Evolutionary conservation across 2,888 invertebrate genomes (phyloP), one percentile per base, ranked within the genome.

Genomic region (Erynnis tages): DNA sequence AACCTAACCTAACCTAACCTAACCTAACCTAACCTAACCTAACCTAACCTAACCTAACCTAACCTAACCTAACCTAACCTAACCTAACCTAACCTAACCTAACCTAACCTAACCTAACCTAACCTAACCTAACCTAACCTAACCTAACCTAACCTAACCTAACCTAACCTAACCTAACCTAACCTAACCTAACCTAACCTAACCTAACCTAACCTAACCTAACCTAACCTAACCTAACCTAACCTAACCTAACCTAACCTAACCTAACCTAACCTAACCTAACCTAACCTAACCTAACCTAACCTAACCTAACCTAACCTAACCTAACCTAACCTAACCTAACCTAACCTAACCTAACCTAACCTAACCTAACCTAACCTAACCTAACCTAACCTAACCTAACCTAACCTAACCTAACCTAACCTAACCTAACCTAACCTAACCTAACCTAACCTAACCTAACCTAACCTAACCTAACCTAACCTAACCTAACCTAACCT

Each of bases 391-490:
- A 30, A 30, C 30, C 30, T 11, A 30, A 30, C 30, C 30, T 11
- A 30, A 30, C 30, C 30, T 11, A 30, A 30, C 30, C 30, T 11
- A 53, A 53, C 53, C 46, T 41, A 54, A 47, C 53, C 53, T 45
- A 53, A 53, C 52, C 49, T 41, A 49, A 49, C 49, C 49, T 41
- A 49, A 49, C 49, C 49, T 41, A 49, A 32, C 45, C 45, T 34
- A 45, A 44, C 45, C 45, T 23, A 45, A 45, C 45, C 48, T 27
- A 48, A 48, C 48, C 48, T 38, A 48, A 48, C 48, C 48, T 27
- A 48, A 49, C 49, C 49, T 41, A 49, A 49, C 49, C 49, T 41
- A 49, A 49, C 49, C 49, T 41, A 49, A 49, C 49, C 49, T 41
- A 52, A 52, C 52, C 49, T 43, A 52, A 35, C 47, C 44, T 37